These are phyloP conservation scores for Petroica traversi DNA, from an alignment of 2,113 vertebrate genomes.

Conservation along the genomic window DNA sequence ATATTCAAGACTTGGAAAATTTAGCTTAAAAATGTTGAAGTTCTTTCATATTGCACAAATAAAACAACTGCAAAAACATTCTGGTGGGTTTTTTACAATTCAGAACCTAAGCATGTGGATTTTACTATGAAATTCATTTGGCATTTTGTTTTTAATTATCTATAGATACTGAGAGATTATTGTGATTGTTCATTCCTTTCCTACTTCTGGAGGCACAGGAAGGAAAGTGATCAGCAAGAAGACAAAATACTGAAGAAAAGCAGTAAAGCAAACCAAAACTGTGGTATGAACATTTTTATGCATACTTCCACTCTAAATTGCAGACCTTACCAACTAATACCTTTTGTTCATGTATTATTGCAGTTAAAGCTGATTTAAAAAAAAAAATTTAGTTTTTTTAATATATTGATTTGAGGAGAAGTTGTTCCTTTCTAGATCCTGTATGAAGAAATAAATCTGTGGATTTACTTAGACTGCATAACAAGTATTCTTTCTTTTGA, in stretches of 20 bases:
- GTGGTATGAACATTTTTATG: neutral
- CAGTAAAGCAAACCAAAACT: neutral
- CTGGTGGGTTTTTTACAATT: neutral
- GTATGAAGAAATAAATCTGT: neutral
- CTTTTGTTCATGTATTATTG: neutral
- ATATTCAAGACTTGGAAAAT: neutral
- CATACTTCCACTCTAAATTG: neutral
- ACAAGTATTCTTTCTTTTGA: neutral
- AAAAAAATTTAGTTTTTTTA: neutral
- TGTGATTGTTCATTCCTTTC: neutral
- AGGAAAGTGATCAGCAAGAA: neutral
- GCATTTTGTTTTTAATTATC: neutral
- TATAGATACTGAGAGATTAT: rapidly evolving
- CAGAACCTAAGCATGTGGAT: neutral
- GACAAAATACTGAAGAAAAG: neutral
- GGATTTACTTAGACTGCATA: neutral
- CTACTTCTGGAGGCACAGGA: neutral
- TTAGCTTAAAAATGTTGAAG: neutral
- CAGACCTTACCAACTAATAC: neutral
- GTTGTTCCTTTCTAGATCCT: neutral
- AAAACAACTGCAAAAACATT: neutral
- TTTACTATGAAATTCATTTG: neutral
- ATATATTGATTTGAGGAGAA: neutral
- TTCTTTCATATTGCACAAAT: neutral
- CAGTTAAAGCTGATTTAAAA: neutral